Evolutionary conservation across 2,888 invertebrate species (phyloP).

Genomic region (Pseudeuparius sepicola): DNA sequence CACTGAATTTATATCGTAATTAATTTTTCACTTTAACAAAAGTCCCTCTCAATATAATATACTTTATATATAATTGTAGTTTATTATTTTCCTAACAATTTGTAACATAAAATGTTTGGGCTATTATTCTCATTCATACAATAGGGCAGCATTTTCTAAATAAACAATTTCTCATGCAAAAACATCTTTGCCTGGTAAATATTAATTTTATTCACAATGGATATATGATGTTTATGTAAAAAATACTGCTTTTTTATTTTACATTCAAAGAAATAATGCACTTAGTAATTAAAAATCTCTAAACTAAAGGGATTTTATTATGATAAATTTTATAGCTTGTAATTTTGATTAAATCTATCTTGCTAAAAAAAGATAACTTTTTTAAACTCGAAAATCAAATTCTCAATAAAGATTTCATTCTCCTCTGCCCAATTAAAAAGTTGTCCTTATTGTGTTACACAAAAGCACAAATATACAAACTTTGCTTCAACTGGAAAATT

Average conservation of each 20-base stretch:
- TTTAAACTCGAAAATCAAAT: no score
- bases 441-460: no score
- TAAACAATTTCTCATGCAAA: constrained; percentile 31
- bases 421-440: no score
- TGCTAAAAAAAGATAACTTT: constrained; percentile 25
- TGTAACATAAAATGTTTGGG: constrained; percentile 38
- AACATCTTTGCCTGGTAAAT: no score
- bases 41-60: constrained; percentile 31
- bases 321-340: constrained; percentile 25
- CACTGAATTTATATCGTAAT: constrained; percentile 26
- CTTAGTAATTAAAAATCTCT: constrained; percentile 35
- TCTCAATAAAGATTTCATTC: no score
- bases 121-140: constrained; percentile 33
- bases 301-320: constrained; percentile 32
- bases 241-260: no score
- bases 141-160: constrained; percentile 34
- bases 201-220: no score
- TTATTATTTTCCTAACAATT: no score
- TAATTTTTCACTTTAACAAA: constrained; percentile 29
- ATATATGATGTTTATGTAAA: no score
- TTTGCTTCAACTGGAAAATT: no score
- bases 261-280: constrained; percentile 34
- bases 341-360: constrained; percentile 31
- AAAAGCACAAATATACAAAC: no score
- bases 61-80: constrained; percentile 33